phyloP scores from a whole-genome alignment of 2,113 vertebrate species.

The Puma concolor region DNA sequence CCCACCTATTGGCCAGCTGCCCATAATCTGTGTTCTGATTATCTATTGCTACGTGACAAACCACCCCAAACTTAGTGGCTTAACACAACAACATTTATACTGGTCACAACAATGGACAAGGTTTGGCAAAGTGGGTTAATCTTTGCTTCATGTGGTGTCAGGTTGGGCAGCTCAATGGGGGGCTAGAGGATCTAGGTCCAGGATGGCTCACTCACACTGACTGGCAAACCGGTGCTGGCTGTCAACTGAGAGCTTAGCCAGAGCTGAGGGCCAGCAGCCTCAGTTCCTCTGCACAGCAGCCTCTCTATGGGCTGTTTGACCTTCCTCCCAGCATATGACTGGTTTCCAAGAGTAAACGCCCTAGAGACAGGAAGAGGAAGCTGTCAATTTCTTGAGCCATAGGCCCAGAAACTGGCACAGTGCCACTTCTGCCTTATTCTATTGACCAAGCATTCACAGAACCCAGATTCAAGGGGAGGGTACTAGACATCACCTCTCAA shows the following conservation, averaged over 20 bases:
- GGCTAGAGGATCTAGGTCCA: neutral
- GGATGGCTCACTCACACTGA: neutral
- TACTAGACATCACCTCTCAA: neutral
- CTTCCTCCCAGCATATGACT: neutral
- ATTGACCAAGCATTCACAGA: neutral
- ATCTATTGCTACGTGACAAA: neutral
- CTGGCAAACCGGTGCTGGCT: neutral
- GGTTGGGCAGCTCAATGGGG: neutral
- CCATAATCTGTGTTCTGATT: neutral
- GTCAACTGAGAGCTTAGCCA: neutral
- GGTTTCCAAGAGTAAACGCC: neutral
- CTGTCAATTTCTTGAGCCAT: constrained; percentile 1
- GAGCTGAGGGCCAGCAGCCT: neutral
- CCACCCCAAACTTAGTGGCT: neutral
- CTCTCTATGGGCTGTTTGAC: neutral
- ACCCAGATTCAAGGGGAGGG: constrained; percentile 6
- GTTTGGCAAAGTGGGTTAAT: neutral
- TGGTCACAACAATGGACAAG: constrained; percentile 3
- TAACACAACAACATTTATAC: constrained; percentile 20
- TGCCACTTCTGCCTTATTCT: neutral
- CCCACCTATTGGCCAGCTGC: neutral
- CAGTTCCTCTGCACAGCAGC: neutral
- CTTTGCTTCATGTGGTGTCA: neutral
- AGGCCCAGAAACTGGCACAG: constrained; percentile 6
- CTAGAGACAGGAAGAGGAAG: neutral